phyloP scores from a whole-genome alignment of 2,888 invertebrate species.

The Eupithecia abbreviata region DNA sequence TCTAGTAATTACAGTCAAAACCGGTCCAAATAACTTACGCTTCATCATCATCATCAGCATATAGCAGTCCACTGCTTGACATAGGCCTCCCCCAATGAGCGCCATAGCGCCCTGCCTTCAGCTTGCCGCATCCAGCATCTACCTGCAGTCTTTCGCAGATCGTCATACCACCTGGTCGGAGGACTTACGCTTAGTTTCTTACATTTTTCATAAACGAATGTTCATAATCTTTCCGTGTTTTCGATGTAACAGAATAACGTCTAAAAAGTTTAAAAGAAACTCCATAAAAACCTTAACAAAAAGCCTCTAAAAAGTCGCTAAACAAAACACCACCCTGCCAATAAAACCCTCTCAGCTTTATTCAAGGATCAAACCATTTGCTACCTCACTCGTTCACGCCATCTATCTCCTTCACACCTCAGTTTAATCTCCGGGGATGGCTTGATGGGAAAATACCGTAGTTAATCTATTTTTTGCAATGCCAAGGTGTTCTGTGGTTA shows the following conservation, averaged over 20 bases:
- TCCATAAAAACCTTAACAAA: neutral
- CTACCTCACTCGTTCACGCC: slow-evolving; percentile 17
- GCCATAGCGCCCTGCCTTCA: too few species aligned
- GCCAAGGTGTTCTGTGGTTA: slow-evolving; percentile 27
- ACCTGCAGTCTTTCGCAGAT: too few species aligned
- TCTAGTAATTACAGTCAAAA: neutral
- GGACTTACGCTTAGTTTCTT: neutral
- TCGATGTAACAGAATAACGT: neutral
- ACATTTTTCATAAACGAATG: neutral
- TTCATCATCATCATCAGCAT: too few species aligned
- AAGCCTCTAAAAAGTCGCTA: neutral
- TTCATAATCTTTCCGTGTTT: neutral
- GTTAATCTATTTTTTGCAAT: slow-evolving; percentile 42
- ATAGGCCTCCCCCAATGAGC: too few species aligned
- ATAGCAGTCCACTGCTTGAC: too few species aligned
- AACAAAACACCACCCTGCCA: slow-evolving; percentile 4
- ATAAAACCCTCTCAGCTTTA: neutral
- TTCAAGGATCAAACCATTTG: slow-evolving; percentile 8
- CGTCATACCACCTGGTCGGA: too few species aligned
- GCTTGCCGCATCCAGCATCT: too few species aligned
- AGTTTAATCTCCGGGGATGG: slow-evolving; percentile 39
- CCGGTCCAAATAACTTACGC: neutral
- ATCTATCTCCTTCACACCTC: slow-evolving; percentile 34
- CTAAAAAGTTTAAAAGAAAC: neutral
- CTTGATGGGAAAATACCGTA: slow-evolving; percentile 45